These are phyloP conservation scores for Seriola quinqueradiata DNA, from an alignment of 2,113 vertebrate species.

Conservation along the genomic window DNA sequence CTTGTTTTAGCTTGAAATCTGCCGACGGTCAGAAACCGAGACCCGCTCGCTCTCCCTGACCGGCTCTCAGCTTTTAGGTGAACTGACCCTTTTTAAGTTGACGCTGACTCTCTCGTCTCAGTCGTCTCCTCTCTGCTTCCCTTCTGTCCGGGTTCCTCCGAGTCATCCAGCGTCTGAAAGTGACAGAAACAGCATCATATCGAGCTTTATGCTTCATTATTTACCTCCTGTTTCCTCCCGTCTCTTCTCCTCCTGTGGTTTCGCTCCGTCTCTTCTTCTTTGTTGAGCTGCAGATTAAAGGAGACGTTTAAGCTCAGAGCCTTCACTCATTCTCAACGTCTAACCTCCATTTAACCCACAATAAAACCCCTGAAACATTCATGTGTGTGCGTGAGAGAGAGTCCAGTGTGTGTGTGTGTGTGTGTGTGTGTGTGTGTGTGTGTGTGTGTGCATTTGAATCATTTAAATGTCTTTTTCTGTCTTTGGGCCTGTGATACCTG, in stretches of 20 bases:
- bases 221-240: neutral
- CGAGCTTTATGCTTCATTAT: neutral
- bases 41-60: too few relatives aligned
- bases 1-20: too few relatives aligned
- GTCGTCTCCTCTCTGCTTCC: too few relatives aligned
- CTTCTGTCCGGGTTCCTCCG: neutral
- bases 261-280: neutral
- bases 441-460: constrained; percentile 46
- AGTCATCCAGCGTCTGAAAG: neutral
- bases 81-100: too few relatives aligned
- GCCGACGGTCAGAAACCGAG: too few relatives aligned
- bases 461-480: constrained; percentile 53
- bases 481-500: constrained; percentile 55
- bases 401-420: constrained; percentile 4
- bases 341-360: constrained; percentile 33
- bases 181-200: neutral
- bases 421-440: constrained; percentile 9
- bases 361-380: constrained; percentile 14
- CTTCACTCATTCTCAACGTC: constrained; percentile 4
- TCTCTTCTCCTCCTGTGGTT: neutral
- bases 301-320: neutral
- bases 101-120: too few relatives aligned
- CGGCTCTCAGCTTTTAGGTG: too few relatives aligned
- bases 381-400: constrained; percentile 13
- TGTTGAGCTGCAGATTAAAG: neutral